phyloP scores from a whole-genome alignment of 2,113 vertebrate species.

The Boleophthalmus pectinirostris region DNA sequence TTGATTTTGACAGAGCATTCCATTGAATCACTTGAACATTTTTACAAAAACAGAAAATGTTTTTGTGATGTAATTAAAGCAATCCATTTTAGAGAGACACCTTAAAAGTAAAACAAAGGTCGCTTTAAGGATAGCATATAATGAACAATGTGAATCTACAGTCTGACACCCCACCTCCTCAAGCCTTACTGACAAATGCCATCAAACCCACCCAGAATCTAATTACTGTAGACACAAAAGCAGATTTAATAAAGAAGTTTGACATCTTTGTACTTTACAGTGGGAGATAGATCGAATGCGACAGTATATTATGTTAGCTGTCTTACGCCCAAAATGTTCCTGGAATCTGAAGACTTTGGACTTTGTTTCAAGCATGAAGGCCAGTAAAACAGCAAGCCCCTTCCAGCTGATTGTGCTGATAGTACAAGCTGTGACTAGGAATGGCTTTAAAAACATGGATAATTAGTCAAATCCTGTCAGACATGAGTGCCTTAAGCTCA shows the following conservation, averaged over 20 bases:
- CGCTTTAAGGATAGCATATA: background rate
- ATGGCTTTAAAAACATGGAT: constrained; percentile 37
- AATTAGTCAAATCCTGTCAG: constrained; percentile 17
- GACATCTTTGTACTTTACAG: constrained; percentile 38
- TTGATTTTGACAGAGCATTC: background rate
- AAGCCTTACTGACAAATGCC: constrained; percentile 28
- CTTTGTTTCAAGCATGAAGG: constrained; percentile 27
- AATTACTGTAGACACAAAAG: constrained; percentile 35
- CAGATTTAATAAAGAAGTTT: constrained; percentile 30
- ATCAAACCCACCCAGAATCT: constrained; percentile 41
- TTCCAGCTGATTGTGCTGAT: constrained; percentile 57
- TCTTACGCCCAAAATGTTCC: constrained; percentile 50
- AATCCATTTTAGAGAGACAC: background rate
- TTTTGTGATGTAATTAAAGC: background rate
- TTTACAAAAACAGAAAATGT: background rate
- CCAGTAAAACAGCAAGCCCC: constrained; percentile 39
- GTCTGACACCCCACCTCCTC: constrained; percentile 5
- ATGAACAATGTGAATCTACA: background rate
- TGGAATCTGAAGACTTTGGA: constrained; percentile 43
- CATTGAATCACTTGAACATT: background rate
- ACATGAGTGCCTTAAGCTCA: constrained; percentile 19
- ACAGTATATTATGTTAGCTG: constrained; percentile 40
- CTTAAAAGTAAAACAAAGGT: background rate
- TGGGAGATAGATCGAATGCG: constrained; percentile 38
- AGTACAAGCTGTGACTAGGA: constrained; percentile 27